A percentile compares a stretch with the other conserved stretches of the same genome.
These are phyloP conservation scores for Anoncus sp. DNA, from an alignment of 2,888 invertebrate genomes.

Conservation along the genomic window DNA sequence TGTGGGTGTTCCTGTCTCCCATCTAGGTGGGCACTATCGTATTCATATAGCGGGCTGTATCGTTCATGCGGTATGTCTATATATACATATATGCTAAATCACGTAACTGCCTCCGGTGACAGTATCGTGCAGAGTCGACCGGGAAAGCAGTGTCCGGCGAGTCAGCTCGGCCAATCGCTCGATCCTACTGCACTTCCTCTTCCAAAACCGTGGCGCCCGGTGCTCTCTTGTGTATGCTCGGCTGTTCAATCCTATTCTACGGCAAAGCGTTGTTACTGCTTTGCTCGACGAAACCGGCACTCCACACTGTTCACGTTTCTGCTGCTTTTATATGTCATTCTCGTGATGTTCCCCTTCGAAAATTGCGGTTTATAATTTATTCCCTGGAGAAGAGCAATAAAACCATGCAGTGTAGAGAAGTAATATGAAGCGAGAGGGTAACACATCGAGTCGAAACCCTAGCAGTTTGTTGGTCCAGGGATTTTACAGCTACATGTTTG, in stretches of 20 bases:
- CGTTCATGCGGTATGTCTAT: constrained; percentile 10
- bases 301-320: not conserved
- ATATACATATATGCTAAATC: constrained; percentile 31
- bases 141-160: constrained; percentile 15
- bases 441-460: not conserved
- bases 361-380: not conserved
- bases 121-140: constrained; percentile 13
- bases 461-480: not conserved
- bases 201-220: constrained; percentile 6
- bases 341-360: not conserved
- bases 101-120: constrained; percentile 26
- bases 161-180: constrained; percentile 20
- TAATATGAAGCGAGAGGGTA: not conserved
- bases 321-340: not conserved
- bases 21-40: constrained; percentile 22
- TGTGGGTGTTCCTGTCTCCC: constrained; percentile 37
- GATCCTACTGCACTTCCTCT: constrained; percentile 37
- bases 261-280: not conserved
- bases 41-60: not conserved
- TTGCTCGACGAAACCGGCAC: not conserved
- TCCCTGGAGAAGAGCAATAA: not conserved
- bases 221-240: not conserved
- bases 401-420: not conserved
- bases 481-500: not conserved
- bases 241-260: not conserved